These are phyloP conservation scores for Ochotona princeps DNA, from an alignment of 2,113 vertebrate genomes.

Conservation along the genomic window DNA sequence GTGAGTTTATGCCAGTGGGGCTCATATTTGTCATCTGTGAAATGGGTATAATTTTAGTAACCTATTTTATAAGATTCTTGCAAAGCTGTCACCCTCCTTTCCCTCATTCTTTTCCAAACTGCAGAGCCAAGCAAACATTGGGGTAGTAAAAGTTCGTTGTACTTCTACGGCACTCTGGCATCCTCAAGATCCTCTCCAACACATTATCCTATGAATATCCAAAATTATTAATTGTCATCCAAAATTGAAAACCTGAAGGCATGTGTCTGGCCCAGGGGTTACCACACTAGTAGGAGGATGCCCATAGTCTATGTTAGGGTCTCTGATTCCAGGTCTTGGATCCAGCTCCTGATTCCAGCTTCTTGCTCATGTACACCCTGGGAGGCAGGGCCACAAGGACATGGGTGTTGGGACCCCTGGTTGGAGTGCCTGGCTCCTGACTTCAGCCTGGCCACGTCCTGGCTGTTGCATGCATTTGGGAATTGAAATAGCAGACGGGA, in stretches of 20 bases:
- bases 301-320: too few species aligned
- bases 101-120: neutral
- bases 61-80: neutral
- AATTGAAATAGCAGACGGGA: too few species aligned
- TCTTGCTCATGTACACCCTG: too few species aligned
- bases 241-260: neutral
- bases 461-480: too few species aligned
- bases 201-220: neutral
- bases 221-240: neutral
- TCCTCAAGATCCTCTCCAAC: neutral
- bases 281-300: too few species aligned
- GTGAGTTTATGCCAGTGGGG: neutral
- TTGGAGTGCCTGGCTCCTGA: too few species aligned
- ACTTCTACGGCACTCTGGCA: neutral
- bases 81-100: neutral
- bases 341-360: too few species aligned
- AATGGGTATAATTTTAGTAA: neutral
- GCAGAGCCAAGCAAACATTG: neutral
- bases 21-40: slow-evolving; percentile 21
- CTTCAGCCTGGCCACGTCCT: too few species aligned
- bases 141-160: neutral
- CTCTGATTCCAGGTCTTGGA: too few species aligned
- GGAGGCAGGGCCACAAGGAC: too few species aligned
- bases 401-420: too few species aligned
- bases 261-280: too few species aligned